Percentiles rank a stretch among this genome's conserved stretches.
Evolutionary conservation across 1,140 invertebrate genomes (phyloP).

Genomic region (Lordiphosa mommai): DNA sequence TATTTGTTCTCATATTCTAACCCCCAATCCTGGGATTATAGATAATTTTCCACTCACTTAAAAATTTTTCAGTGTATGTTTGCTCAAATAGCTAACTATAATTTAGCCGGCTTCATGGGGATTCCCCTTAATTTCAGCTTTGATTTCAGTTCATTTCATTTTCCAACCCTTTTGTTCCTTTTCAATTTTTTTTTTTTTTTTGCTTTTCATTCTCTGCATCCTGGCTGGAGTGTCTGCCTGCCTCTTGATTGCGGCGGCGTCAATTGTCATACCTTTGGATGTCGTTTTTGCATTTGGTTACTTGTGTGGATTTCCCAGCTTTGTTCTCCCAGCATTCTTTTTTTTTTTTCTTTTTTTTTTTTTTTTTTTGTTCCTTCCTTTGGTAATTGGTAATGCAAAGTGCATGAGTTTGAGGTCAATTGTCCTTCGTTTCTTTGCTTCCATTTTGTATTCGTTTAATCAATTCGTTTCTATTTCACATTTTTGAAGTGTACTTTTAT

Average conservation of each 20-base stretch:
- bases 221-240: constrained; percentile 9
- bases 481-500: constrained; percentile 28
- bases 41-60: too few species aligned
- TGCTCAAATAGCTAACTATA: too few species aligned
- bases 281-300: constrained; percentile 14
- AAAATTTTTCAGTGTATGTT: too few species aligned
- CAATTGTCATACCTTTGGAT: constrained; percentile 56
- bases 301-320: neutral
- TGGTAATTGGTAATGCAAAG: constrained; percentile 70
- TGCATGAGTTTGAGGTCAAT: constrained; percentile 35
- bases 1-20: too few species aligned
- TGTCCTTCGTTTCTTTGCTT: constrained; percentile 12
- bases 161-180: constrained; percentile 6
- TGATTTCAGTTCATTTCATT: too few species aligned
- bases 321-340: neutral
- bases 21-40: too few species aligned
- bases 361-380: constrained; percentile 7
- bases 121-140: too few species aligned
- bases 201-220: neutral
- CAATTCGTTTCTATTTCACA: constrained; percentile 54
- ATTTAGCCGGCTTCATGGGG: too few species aligned
- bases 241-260: constrained; percentile 57
- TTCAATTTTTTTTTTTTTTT: neutral
- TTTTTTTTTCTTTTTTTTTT: constrained; percentile 39
- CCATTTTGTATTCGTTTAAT: constrained; percentile 24